Evolutionary conservation across 1,140 invertebrate genomes (phyloP).

Genomic region (Bactericera cockerelli): DNA sequence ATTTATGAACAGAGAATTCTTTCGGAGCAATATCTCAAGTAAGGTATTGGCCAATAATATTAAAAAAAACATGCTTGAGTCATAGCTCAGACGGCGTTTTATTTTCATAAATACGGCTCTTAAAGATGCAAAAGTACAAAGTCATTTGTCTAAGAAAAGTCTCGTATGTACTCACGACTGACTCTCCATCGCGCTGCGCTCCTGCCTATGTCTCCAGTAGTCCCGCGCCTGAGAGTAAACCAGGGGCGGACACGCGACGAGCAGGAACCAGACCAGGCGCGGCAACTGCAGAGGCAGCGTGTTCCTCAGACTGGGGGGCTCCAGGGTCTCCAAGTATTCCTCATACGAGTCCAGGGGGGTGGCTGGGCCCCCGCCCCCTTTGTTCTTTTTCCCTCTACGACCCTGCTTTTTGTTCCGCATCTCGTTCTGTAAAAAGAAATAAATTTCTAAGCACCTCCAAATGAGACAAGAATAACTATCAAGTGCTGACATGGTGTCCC

Average conservation of each 20-base stretch:
- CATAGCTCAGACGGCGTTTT: too few relatives aligned
- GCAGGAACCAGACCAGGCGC: conserved; percentile 40
- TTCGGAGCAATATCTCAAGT: too few relatives aligned
- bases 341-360: conserved; percentile 46
- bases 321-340: conserved; percentile 45
- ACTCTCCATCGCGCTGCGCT: neutral
- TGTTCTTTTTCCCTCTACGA: conserved; percentile 43
- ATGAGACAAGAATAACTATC: too few relatives aligned
- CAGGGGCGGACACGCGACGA: conserved; percentile 37
- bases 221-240: conserved; percentile 28
- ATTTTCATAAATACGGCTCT: too few relatives aligned
- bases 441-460: too few relatives aligned
- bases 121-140: conserved; percentile 4
- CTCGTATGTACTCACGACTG: conserved; percentile 5
- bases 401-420: conserved; percentile 54
- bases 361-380: conserved; percentile 25
- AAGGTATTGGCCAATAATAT: too few relatives aligned
- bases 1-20: too few relatives aligned
- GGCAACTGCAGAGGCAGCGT: conserved; percentile 72
- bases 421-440: conserved; percentile 43
- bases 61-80: too few relatives aligned
- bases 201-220: conserved; percentile 14
- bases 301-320: conserved; percentile 60
- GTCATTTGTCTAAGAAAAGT: neutral
- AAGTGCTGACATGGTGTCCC: too few relatives aligned